Evolutionary conservation across 2,888 invertebrate genomes (phyloP).

Genomic region (Epirrhoe alternata): DNA sequence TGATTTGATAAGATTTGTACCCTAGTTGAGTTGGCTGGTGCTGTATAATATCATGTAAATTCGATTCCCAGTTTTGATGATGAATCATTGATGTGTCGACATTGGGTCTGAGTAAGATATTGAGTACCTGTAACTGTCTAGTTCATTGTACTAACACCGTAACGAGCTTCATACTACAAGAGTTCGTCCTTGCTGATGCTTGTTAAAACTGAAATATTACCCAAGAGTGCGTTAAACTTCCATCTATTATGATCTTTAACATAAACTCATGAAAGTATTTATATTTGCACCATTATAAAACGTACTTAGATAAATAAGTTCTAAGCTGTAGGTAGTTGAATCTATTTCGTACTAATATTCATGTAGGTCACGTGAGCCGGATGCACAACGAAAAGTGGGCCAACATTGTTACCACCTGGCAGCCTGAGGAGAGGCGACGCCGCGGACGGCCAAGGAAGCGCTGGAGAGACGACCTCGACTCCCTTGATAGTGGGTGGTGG

Average conservation of each 20-base stretch:
- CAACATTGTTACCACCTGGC: too few relatives aligned
- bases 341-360: too few relatives aligned
- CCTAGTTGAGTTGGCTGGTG: slow-evolving; percentile 48
- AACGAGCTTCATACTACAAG: slow-evolving; percentile 20
- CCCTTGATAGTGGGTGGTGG: too few relatives aligned
- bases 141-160: slow-evolving; percentile 16
- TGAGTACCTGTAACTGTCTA: slow-evolving; percentile 7
- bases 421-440: too few relatives aligned
- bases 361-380: too few relatives aligned
- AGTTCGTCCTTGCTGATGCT: slow-evolving; percentile 22
- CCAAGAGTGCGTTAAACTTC: background rate
- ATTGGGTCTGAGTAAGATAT: slow-evolving; percentile 40
- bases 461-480: too few relatives aligned
- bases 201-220: slow-evolving; percentile 31
- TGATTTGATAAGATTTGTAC: slow-evolving; percentile 61
- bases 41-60: slow-evolving; percentile 53
- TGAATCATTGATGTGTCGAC: slow-evolving; percentile 56
- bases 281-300: too few relatives aligned
- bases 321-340: too few relatives aligned
- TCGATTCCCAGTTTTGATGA: slow-evolving; percentile 50
- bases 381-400: too few relatives aligned
- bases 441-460: too few relatives aligned
- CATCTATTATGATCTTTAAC: slow-evolving; percentile 2
- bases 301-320: too few relatives aligned
- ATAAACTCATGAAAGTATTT: background rate